Base-by-base conservation (phyloP, 2,888 invertebrate genomes). In the Hetaerina titia region DNA sequence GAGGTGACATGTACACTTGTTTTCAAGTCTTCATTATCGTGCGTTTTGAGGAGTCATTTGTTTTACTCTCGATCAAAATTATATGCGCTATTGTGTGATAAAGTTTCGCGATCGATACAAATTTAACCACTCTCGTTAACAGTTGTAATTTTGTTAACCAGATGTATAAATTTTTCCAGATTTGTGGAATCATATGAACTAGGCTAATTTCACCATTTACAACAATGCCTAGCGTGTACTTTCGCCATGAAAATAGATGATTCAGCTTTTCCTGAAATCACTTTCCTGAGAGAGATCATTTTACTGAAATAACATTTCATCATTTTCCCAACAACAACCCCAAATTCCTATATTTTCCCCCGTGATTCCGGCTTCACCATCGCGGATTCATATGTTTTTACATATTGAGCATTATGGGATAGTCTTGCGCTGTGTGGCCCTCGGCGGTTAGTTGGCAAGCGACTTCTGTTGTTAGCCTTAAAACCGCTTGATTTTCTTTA, bases 21-120 rank as follows among this genome's bases (percentile, higher is more conserved):
- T 92, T 69, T 92, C 92, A 92, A 92, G 92, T 56, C 69, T 92
- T 92, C 92, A 90, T 90, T 64, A 64, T 90, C 64, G 92, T 92
- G 92, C 92, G 69, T 69, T 74, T 22, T 6, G 15, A 11, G 92
- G 56, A 13, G 45, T 92, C 92, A 74, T 31, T 74, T 92, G 92
- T 92, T 92, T 90, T 56, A 45, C 19, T 56, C 15, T 45, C 13
- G 7, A 81, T 13, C 74, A 74, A 74, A 74, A 74, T 74, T 22
- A 17, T 74, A 17, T 60, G 60, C 6, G 60, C 17, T 17, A 60
- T 17, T 60, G 60, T 60, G 60, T 45, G 60, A 60, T 60, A 4
- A 17, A 11, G 17, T 60, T 17, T 60, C 17, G 60, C 60, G 13
- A 60, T 15, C 5, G 60, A 60, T 15, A 5, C 45, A 45, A 45